These are phyloP conservation scores for Anguilla pacifica DNA, from an alignment of 2,797 vertebrate species.

Conservation along the genomic window DNA sequence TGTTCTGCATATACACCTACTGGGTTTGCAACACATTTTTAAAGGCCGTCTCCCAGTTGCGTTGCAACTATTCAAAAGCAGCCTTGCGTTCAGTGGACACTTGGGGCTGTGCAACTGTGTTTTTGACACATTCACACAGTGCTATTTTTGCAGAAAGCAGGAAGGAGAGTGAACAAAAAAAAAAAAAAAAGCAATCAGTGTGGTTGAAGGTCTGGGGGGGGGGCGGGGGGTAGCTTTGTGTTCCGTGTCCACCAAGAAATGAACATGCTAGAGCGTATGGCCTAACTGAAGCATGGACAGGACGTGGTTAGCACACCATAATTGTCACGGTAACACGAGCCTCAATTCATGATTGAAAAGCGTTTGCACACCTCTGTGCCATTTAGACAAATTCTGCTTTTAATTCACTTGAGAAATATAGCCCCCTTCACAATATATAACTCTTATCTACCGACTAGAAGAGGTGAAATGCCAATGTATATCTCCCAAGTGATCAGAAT, in stretches of 20 bases:
- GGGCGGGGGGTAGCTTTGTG: background rate
- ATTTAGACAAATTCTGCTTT: background rate
- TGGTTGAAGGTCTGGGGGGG: background rate
- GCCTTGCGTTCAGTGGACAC: background rate
- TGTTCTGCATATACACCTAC: background rate
- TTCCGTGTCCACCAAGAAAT: background rate
- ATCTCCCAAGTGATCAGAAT: background rate
- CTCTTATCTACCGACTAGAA: background rate
- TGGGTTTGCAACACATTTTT: too few relatives aligned
- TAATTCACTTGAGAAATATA: background rate
- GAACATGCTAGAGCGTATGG: background rate
- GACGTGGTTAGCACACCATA: background rate
- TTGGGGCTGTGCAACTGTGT: background rate
- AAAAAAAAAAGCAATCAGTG: background rate
- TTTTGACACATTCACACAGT: background rate
- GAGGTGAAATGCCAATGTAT: background rate
- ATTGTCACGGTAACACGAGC: background rate
- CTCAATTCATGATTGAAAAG: background rate
- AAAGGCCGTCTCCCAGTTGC: background rate
- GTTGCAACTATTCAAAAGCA: background rate
- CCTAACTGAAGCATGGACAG: background rate
- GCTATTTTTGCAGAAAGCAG: background rate
- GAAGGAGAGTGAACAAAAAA: background rate
- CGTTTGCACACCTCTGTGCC: background rate
- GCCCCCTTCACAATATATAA: background rate